Evolutionary conservation across 2,888 invertebrate species (phyloP), one percentile per base, ranked within the genome.

Genomic region (Cistogaster globosa): DNA sequence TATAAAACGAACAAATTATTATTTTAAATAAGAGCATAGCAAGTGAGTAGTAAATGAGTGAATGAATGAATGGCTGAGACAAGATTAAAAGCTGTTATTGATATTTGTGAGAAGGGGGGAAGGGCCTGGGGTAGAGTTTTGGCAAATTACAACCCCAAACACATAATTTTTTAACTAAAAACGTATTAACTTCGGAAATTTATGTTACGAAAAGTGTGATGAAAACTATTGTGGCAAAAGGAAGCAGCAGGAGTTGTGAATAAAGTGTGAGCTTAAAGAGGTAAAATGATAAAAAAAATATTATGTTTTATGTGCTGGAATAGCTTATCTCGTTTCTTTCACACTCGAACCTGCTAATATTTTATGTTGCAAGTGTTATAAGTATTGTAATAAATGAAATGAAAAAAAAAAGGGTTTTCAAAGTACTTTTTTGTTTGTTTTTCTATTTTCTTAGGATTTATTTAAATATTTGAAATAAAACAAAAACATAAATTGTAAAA

Each of bases 21-120:
- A 48, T 22, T 22, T 18, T 55, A 60, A 60, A 51, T 51, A 62
- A 48, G 16, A 9, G 9, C 12, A 67, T 63, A 79, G 53, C 60
- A 78, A 79, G 63, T 63, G 57, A 32, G 16, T 32, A 42, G 7
- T 48, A 42, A 12, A 42, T 38, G 26, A 75, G 58, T 63, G 53
- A 75, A 71, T 42, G 65, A 42, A 42, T 62, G 68, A 58, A 36
- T 79, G 83, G 74, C 69, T 86, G 85, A 69, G 78, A 86, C 86
- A 87, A 87, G 87, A 89, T 89, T 89, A 89, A 88, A 87, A 86
- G 85, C 84, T 87, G 87, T 86, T 87, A 85, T 89, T 88, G 88
- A 87, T 87, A 69, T 81, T 84, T 78, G 26, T 6, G 20, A 53
- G 20, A 20, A 16, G 51, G 18, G 42, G 12, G n/a, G n/a, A n/a